Base-by-base conservation (phyloP, 1,140 invertebrate genomes). In the Sminthurinus signatus region DNA sequence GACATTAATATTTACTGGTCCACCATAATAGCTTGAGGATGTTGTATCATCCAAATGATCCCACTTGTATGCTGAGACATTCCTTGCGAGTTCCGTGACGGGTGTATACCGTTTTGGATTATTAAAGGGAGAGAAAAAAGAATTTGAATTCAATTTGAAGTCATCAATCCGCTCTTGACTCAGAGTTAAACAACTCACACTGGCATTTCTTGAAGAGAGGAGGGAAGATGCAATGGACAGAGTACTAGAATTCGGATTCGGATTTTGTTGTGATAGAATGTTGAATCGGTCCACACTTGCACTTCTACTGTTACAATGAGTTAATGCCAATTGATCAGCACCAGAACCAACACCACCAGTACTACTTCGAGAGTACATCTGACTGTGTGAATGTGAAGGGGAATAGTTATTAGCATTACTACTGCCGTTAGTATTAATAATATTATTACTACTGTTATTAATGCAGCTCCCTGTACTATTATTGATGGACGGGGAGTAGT, bases 31-130 rank as follows among this genome's bases (percentile, higher is more conserved):
- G 46, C 28, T 52, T 44, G 8, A 32, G 54, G 23, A 27, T 25
- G n/a, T 21, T 43, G 4, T 32, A 27, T 23, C 50, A 42, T 50
- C 62, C 19, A 1, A 19, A 12, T 36, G 27, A 42, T 68, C 60
- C 70, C 70, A 70, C 25, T 68, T 62, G 55, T 70, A 67, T 19
- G 61, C 31, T 2, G 63, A 54, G 2, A 67, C 69, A 58, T 65
- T 71, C 55, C 52, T 46, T 2, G 69, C 69, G 48, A 68, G 51
- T 51, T 67, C 69, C 4, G 62, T 68, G 19, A 71, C 69, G 29
- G 62, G 62, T 21, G 62, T 64, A 25, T 28, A 59, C 8, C 54
- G 21, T 23, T 15, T 8, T n/a, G 44, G 44, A 5, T n/a, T n/a
- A 36, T 36, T 15, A n/a, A n/a, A n/a, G n/a, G n/a, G n/a, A n/a